Conservation (phyloP, 1,140 invertebrate genomes). For the Charaxes varanes region DNA sequence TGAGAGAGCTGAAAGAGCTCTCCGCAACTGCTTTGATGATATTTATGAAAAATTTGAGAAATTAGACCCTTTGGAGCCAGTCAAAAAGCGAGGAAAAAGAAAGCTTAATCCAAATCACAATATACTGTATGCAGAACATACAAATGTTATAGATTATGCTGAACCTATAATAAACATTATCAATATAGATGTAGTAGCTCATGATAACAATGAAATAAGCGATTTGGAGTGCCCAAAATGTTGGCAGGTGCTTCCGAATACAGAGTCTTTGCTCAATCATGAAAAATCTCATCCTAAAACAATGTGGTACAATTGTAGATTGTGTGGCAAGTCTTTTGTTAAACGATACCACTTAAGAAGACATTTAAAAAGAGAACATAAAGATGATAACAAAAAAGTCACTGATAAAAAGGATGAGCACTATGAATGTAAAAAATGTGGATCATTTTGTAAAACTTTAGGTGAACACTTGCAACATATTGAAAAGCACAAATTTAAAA, state of each 20-base stretch:
- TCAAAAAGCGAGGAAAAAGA: slow-evolving; percentile 46
- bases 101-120: slow-evolving; percentile 53
- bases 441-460: slow-evolving; percentile 23
- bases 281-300: slow-evolving; percentile 49
- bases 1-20: slow-evolving; percentile 47
- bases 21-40: slow-evolving; percentile 56
- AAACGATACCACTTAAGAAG: slow-evolving; percentile 37
- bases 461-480: slow-evolving; percentile 48
- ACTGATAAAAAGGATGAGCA: slow-evolving; percentile 3
- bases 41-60: slow-evolving; percentile 53
- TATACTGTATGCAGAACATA: slow-evolving; percentile 38
- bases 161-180: slow-evolving; percentile 52
- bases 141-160: slow-evolving; percentile 55
- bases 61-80: slow-evolving; percentile 45
- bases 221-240: slow-evolving; percentile 55
- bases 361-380: slow-evolving; percentile 34
- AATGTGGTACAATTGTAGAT: slow-evolving; percentile 56
- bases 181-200: slow-evolving; percentile 29
- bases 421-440: slow-evolving; percentile 43
- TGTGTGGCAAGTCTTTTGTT: slow-evolving; percentile 56
- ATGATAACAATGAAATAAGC: slow-evolving; percentile 22
- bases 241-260: slow-evolving; percentile 44
- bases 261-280: slow-evolving; percentile 45
- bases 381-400: slow-evolving; percentile 5
- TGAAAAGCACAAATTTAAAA: slow-evolving; percentile 63